These are phyloP conservation scores for Dolichotis patagonum DNA, from an alignment of 2,113 vertebrate species.

Conservation along the genomic window DNA sequence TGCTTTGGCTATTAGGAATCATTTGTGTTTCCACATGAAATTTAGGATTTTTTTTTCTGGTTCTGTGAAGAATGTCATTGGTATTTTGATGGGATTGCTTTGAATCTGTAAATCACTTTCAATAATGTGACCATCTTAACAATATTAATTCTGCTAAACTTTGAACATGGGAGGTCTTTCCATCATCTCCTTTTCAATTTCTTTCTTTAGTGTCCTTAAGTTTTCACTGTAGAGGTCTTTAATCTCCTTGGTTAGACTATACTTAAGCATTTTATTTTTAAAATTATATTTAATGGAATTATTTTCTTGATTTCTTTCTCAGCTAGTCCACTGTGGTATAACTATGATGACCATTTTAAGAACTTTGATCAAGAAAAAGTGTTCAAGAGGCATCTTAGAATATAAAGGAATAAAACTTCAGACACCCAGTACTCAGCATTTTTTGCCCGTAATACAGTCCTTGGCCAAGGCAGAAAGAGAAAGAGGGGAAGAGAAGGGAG, in stretches of 20 bases:
- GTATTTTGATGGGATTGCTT: not conserved
- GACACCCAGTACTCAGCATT: not conserved
- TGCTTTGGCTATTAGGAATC: not conserved
- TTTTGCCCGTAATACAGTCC: not conserved
- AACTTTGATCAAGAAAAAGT: not conserved
- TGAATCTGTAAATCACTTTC: not conserved
- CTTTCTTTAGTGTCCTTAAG: too few species aligned
- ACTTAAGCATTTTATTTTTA: not conserved
- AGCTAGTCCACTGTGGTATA: not conserved
- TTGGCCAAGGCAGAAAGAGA: not conserved
- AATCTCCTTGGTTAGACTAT: not conserved
- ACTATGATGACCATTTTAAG: not conserved
- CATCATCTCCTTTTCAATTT: not conserved
- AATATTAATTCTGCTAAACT: not conserved
- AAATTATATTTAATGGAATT: not conserved
- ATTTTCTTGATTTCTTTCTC: not conserved
- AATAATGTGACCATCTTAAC: not conserved
- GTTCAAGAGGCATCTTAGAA: not conserved
- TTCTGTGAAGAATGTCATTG: not conserved
- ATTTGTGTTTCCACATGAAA: not conserved
- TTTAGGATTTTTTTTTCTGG: not conserved
- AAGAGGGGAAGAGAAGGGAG: not conserved
- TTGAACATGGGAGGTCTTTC: not conserved
- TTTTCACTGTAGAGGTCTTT: not conserved
- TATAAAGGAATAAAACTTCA: not conserved